Conservation (phyloP, 1,140 invertebrate species). For the Drosophila guanche region DNA sequence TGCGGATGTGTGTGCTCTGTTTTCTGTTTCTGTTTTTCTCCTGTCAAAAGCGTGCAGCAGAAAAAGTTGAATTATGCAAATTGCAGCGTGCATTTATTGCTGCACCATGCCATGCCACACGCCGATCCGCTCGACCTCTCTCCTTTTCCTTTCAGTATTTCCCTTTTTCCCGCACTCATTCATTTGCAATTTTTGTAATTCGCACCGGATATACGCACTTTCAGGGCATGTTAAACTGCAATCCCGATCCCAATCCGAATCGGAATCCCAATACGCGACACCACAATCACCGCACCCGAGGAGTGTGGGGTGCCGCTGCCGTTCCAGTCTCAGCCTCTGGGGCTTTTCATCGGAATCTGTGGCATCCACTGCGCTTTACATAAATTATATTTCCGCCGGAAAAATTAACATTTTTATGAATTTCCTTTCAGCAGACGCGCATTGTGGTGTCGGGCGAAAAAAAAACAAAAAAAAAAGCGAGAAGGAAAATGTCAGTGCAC, state of each 20-base stretch:
- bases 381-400: constrained; percentile 82
- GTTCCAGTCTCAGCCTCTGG: constrained; percentile 9
- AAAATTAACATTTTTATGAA: constrained; percentile 83
- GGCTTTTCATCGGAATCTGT: neutral
- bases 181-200: constrained; percentile 59
- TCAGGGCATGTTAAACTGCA: constrained; percentile 62
- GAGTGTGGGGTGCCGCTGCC: constrained; percentile 4
- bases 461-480: constrained; percentile 17
- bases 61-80: constrained; percentile 55
- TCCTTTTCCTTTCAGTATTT: constrained; percentile 15
- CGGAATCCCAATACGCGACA: constrained; percentile 39
- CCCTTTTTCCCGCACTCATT: constrained; percentile 32
- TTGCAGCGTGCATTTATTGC: constrained; percentile 29
- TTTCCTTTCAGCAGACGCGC: constrained; percentile 76
- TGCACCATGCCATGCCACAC: no score
- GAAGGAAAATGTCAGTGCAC: constrained; percentile 34
- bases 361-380: constrained; percentile 70
- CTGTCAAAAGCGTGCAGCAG: no score
- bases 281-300: constrained; percentile 31
- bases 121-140: no score
- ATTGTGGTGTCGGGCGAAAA: constrained; percentile 62
- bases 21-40: no score
- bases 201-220: constrained; percentile 72
- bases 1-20: neutral
- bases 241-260: constrained; percentile 45